Conservation (phyloP, 2,113 vertebrate species). For the Tachycineta bicolor region DNA sequence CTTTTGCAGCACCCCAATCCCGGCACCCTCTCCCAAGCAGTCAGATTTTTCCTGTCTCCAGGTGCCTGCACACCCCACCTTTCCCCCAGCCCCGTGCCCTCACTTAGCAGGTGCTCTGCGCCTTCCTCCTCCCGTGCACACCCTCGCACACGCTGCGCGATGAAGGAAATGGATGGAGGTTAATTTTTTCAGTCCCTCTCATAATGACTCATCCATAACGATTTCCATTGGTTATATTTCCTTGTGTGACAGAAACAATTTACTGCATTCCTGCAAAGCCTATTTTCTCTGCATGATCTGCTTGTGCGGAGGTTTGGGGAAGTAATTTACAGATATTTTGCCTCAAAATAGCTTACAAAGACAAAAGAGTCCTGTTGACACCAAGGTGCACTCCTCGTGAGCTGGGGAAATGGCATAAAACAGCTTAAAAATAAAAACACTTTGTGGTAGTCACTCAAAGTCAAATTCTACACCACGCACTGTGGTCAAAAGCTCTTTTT, state of each 20-base stretch:
- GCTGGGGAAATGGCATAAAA: constrained; percentile 66
- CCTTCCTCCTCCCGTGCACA: neutral
- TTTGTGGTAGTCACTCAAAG: constrained; percentile 67
- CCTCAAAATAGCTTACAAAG: constrained; percentile 81
- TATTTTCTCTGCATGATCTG: constrained; percentile 84
- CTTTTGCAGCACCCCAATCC: neutral
- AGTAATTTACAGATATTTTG: constrained; percentile 82
- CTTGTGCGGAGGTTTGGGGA: constrained; percentile 77
- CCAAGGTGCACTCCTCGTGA: constrained; percentile 67
- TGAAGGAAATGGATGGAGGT: constrained; percentile 67
- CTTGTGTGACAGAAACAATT: constrained; percentile 84
- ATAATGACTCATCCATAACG: constrained; percentile 80
- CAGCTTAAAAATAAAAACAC: constrained; percentile 71
- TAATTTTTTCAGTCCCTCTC: constrained; percentile 74
- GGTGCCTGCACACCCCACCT: neutral
- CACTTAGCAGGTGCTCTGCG: neutral
- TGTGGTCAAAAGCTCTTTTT: neutral
- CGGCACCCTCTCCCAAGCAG: neutral
- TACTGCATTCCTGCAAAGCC: constrained; percentile 79
- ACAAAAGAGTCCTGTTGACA: constrained; percentile 79
- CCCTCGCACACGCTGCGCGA: neutral
- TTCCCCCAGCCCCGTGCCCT: neutral
- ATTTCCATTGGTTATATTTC: constrained; percentile 79
- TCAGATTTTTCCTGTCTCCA: accelerated
- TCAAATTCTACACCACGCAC: constrained; percentile 52